Percentiles rank a stretch among this genome's conserved stretches.
These are phyloP conservation scores for Benthosema pterotum DNA, from an alignment of 2,797 vertebrate species.

Conservation along the genomic window DNA sequence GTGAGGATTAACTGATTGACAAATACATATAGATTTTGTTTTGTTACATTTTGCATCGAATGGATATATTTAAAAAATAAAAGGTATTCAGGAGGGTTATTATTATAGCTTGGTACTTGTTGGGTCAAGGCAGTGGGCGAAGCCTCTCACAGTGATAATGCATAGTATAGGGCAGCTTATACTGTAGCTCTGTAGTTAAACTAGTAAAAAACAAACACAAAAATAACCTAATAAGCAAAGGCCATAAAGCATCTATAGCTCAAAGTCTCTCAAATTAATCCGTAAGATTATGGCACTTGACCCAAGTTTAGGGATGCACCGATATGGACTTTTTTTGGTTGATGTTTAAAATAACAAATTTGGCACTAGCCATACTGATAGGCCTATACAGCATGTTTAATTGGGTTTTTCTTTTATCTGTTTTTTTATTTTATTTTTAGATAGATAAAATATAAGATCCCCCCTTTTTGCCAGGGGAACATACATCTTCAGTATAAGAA, in stretches of 20 bases:
- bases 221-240: constrained; percentile 45
- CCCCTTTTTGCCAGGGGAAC: too few relatives aligned
- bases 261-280: constrained; percentile 5
- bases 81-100: constrained; percentile 15
- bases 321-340: too few relatives aligned
- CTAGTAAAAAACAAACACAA: constrained; percentile 1
- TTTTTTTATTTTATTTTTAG: too few relatives aligned
- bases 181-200: constrained; percentile 31
- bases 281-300: constrained; percentile 14
- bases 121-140: constrained; percentile 71
- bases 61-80: constrained; percentile 25
- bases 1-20: constrained; percentile 19
- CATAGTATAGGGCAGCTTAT: constrained; percentile 55
- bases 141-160: constrained; percentile 77
- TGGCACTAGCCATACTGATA: too few relatives aligned
- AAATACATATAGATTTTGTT: too few relatives aligned
- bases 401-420: too few relatives aligned
- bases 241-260: constrained; percentile 62
- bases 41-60: constrained; percentile 18
- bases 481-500: too few relatives aligned
- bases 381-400: too few relatives aligned
- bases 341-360: too few relatives aligned
- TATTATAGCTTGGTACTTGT: constrained; percentile 19
- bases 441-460: too few relatives aligned
- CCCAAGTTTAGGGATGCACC: too few relatives aligned